Percentiles rank a stretch among this genome's conserved stretches.
These are phyloP conservation scores for Arctopsyche grandis DNA, from an alignment of 1,140 invertebrate species.

Conservation along the genomic window DNA sequence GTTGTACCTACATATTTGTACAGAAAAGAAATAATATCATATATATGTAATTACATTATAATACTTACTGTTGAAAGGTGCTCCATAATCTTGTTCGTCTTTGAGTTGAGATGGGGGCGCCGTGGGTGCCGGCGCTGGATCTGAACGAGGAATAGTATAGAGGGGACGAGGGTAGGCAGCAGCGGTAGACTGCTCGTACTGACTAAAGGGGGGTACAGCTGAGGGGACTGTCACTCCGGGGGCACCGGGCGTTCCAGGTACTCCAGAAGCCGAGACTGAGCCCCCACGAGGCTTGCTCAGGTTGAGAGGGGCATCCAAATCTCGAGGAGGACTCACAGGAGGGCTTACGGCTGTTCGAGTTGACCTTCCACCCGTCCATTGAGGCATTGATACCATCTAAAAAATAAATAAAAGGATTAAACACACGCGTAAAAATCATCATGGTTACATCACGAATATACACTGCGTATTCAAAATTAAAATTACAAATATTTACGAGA, in stretches of 20 bases:
- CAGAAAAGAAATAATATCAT: too few species aligned
- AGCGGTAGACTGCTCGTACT: constrained; percentile 59
- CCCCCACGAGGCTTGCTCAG: constrained; percentile 85
- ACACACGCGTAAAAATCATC: background rate
- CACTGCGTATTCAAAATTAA: background rate
- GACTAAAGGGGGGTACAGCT: constrained; percentile 32
- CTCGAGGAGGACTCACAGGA: constrained; percentile 63
- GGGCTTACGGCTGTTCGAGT: constrained; percentile 58
- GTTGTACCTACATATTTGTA: too few species aligned
- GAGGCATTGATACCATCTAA: constrained; percentile 42
- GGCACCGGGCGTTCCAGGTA: constrained; percentile 41
- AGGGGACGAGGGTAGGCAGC: constrained; percentile 64
- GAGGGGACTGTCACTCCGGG: constrained; percentile 55
- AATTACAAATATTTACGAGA: too few species aligned
- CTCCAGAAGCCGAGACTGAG: constrained; percentile 55
- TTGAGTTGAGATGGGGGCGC: constrained; percentile 60
- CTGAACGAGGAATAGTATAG: constrained; percentile 65
- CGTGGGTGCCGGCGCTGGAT: constrained; percentile 50
- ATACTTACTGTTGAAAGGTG: constrained; percentile 72
- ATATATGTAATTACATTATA: too few species aligned
- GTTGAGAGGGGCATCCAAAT: constrained; percentile 86
- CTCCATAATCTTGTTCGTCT: constrained; percentile 71
- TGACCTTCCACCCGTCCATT: constrained; percentile 9
- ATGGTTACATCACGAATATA: background rate
- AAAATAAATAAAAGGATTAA: constrained; percentile 24